phyloP scores from a whole-genome alignment of 2,113 vertebrate genomes.

The Phalacrocorax brasilianus region DNA sequence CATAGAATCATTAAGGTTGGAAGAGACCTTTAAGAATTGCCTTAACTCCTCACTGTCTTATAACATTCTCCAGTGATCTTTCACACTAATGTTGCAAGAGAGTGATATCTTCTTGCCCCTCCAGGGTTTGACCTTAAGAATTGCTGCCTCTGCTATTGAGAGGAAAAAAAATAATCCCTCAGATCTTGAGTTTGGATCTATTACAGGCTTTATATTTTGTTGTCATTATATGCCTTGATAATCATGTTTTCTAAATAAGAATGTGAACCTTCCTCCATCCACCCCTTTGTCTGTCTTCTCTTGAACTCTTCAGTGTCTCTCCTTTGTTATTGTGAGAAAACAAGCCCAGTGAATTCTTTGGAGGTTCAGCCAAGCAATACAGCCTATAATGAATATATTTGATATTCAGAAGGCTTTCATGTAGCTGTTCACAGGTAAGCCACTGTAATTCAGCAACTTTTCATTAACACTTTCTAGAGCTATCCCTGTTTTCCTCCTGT shows the following conservation, averaged over 20 bases:
- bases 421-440: background rate
- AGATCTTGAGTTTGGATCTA: background rate
- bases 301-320: background rate
- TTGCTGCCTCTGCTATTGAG: background rate
- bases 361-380: constrained; percentile 19
- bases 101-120: background rate
- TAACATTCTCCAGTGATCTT: background rate
- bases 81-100: background rate
- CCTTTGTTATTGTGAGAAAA: constrained; percentile 9
- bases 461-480: constrained; percentile 47
- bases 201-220: background rate
- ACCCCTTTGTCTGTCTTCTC: background rate
- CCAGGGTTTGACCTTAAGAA: background rate
- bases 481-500: constrained; percentile 16
- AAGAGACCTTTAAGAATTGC: background rate
- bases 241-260: background rate
- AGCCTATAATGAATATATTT: constrained; percentile 46
- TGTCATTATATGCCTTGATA: background rate
- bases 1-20: no score
- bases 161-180: background rate
- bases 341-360: constrained; percentile 4
- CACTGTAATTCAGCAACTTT: constrained; percentile 49
- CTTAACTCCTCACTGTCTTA: background rate
- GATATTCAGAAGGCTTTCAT: constrained; percentile 46
- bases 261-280: background rate